phyloP scores from a whole-genome alignment of 1,140 invertebrate genomes.

The Trialeurodes vaporariorum region DNA sequence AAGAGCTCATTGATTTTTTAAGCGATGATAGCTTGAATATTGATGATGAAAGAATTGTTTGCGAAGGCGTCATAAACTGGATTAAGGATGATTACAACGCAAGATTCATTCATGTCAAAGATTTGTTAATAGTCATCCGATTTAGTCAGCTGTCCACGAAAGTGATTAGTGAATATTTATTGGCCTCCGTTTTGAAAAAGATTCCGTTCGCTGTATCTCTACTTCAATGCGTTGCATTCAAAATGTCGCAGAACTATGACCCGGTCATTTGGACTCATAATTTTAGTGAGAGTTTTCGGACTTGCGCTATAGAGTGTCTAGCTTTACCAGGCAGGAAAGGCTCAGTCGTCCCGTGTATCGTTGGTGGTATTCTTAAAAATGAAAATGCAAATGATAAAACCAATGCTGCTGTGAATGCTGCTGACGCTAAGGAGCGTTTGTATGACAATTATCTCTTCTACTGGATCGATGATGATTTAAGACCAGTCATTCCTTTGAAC shows the following conservation, averaged over 20 bases:
- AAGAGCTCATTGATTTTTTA: not conserved
- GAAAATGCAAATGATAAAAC: not conserved
- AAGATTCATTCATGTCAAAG: not conserved
- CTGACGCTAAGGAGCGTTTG: not conserved
- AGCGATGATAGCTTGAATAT: not conserved
- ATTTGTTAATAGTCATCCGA: not conserved
- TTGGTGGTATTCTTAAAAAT: not conserved
- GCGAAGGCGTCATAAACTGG: not conserved
- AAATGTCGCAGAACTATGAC: not conserved
- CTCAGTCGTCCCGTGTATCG: not conserved
- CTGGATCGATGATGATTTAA: not conserved
- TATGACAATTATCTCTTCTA: not conserved
- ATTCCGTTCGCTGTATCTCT: not conserved
- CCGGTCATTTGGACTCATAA: not conserved
- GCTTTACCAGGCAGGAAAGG: not conserved
- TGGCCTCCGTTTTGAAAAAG: not conserved
- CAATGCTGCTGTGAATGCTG: not conserved
- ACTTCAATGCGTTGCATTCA: not conserved
- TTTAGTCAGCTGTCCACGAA: not conserved
- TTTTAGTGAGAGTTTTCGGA: not conserved
- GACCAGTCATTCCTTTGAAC: not conserved
- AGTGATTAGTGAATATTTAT: not conserved
- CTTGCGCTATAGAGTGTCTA: not conserved
- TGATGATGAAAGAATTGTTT: not conserved
- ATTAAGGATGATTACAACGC: not conserved